Evolutionary conservation across 2,888 invertebrate genomes (phyloP), one percentile per base, ranked within the genome.

Genomic region (Agrotis exclamationis): DNA sequence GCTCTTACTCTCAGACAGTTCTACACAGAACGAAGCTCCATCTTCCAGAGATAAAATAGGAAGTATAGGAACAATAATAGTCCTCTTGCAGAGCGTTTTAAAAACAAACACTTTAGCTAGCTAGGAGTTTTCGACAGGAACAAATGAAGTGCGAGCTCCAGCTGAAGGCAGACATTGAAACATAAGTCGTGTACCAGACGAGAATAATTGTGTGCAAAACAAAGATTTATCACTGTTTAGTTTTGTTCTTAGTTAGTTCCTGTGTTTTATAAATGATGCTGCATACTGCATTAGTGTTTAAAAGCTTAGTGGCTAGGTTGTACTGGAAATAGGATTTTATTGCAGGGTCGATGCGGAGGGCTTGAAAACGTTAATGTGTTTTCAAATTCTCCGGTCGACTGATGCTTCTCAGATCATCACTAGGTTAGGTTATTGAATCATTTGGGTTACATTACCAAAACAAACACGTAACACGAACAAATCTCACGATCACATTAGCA

Each of bases 121-220:
- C 75, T 72, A 78, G 70, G 70, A 82, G 84, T 84, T 84, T 80
- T 84, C 76, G 83, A 83, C 84, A 74, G 66, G 71, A 86, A 89
- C 86, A 88, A 88, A 89, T 88, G 87, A 85, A 86, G 85, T 85
- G 87, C 84, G 80, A 84, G 80, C 79, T 81, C 82, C 85, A 83
- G 87, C 82, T 83, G 82, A 80, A 82, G 77, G 75, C 79, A 85
- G 89, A 90, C 92, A 90, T 87, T 91, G 91, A 90, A 92, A 92
- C 90, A 91, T 89, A 93, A 90, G 90, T 89, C 85, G 85, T 80
- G 87, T 87, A 88, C 81, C 83, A 88, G 89, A 87, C 85, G 85
- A 85, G 90, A 90, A 92, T 92, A 92, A 92, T 92, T 91, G 91
- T 91, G 88, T 86, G 87, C 88, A 87, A 88, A 92, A 91, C 88